phyloP scores from a whole-genome alignment of 2,797 vertebrate genomes.

The Pangasius krempfi region DNA sequence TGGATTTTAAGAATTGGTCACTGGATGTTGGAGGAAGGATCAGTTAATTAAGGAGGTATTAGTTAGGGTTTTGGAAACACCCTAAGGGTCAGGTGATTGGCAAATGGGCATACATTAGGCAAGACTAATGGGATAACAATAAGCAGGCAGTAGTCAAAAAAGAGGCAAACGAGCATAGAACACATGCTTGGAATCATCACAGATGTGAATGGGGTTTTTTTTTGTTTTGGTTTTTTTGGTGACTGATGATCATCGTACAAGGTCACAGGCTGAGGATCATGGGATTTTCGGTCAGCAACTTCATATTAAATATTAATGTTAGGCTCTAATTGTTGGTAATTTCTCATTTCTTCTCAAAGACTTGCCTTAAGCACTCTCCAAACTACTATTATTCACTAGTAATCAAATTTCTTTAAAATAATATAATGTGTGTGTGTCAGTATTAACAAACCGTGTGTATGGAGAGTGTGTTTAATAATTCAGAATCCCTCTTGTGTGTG shows the following conservation, averaged over 20 bases:
- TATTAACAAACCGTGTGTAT: conserved; percentile 37
- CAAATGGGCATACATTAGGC: background rate
- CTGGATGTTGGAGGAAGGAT: background rate
- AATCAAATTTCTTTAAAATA: background rate
- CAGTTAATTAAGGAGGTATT: background rate
- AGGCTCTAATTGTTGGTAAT: background rate
- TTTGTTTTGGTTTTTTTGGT: background rate
- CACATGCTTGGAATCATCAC: no score
- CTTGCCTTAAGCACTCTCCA: background rate
- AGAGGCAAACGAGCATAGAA: background rate
- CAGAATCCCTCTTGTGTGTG: conserved; percentile 27
- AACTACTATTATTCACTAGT: background rate
- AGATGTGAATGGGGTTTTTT: no score
- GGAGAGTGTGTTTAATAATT: conserved; percentile 52
- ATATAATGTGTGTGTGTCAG: conserved; percentile 26
- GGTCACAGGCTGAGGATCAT: background rate
- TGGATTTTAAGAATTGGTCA: background rate
- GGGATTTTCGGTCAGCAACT: background rate
- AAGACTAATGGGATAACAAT: background rate
- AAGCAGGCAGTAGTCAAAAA: background rate
- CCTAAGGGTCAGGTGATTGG: background rate
- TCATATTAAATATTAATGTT: background rate
- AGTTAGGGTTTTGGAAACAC: background rate
- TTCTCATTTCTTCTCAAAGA: background rate
- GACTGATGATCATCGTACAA: background rate